Conservation (phyloP, 2,797 vertebrate species). For the Mionectes olivaceus region DNA sequence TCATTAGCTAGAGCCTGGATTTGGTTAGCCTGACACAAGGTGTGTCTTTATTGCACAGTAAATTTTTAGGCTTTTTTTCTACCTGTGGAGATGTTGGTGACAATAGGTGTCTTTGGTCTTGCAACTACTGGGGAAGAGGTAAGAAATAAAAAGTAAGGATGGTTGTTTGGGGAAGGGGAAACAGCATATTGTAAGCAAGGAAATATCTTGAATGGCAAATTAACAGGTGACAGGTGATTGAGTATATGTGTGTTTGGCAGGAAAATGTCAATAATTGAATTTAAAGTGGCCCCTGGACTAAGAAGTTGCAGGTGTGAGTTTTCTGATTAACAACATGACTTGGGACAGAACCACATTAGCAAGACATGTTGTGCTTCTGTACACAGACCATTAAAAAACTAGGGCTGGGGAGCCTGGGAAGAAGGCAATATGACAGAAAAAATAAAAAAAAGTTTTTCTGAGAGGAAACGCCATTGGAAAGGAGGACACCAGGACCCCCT, state of each 20-base stretch:
- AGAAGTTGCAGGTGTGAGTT: background rate
- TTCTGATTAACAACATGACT: background rate
- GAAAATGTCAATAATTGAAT: background rate
- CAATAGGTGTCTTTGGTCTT: background rate
- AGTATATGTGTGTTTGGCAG: background rate
- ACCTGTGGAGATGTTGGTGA: background rate
- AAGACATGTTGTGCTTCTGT: background rate
- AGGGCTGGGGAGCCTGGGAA: background rate
- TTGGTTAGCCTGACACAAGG: background rate
- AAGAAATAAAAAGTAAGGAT: background rate
- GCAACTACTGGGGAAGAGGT: background rate
- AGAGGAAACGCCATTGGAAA: background rate
- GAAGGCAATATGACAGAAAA: background rate
- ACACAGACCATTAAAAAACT: background rate
- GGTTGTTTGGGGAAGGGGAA: too few relatives aligned
- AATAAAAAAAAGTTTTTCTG: background rate
- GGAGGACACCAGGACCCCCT: background rate
- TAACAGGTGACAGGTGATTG: background rate
- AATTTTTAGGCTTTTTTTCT: background rate
- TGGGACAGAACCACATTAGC: background rate
- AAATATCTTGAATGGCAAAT: background rate
- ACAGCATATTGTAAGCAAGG: background rate
- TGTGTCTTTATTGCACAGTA: background rate
- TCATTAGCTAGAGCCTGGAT: background rate
- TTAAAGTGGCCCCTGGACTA: background rate